phyloP scores from a whole-genome alignment of 2,888 invertebrate species.

The Amblyjoppa proteus region DNA sequence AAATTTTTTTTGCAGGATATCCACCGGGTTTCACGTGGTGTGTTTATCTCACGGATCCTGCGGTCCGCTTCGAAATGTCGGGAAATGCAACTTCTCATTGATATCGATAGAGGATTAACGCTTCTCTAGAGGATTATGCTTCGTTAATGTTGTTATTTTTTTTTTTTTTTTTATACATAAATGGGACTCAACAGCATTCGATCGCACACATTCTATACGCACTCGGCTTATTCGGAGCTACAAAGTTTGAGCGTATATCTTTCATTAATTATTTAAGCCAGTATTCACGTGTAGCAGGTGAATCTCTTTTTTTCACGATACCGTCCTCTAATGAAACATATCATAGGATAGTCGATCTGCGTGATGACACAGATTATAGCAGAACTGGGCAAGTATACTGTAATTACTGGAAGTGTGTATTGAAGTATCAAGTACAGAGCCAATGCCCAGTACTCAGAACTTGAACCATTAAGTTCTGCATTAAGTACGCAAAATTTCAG shows the following conservation, averaged over 20 bases:
- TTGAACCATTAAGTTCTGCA: too few species aligned
- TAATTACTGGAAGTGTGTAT: too few species aligned
- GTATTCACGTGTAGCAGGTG: slow-evolving; percentile 44
- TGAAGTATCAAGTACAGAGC: too few species aligned
- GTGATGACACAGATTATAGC: background rate
- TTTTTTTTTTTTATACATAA: background rate
- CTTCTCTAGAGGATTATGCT: background rate
- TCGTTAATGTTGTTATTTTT: background rate
- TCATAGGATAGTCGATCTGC: slow-evolving; percentile 20
- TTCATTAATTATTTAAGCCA: slow-evolving; percentile 39
- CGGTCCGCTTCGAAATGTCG: slow-evolving; percentile 73
- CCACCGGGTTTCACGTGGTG: slow-evolving; percentile 84
- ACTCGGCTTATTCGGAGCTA: background rate
- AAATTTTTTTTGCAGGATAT: slow-evolving; percentile 81
- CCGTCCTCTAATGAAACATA: slow-evolving; percentile 4
- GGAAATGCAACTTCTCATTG: slow-evolving; percentile 23
- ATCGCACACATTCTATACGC: slow-evolving; percentile 1
- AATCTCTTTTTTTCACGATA: slow-evolving; percentile 18
- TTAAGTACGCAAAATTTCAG: too few species aligned
- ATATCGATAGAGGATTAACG: slow-evolving; percentile 9
- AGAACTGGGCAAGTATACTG: background rate
- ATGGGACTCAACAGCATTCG: background rate
- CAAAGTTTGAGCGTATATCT: slow-evolving; percentile 18
- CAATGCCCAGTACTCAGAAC: too few species aligned
- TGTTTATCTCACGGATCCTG: slow-evolving; percentile 82